Conservation (phyloP, 1,140 invertebrate species). For the Euura saliciscinereae region DNA sequence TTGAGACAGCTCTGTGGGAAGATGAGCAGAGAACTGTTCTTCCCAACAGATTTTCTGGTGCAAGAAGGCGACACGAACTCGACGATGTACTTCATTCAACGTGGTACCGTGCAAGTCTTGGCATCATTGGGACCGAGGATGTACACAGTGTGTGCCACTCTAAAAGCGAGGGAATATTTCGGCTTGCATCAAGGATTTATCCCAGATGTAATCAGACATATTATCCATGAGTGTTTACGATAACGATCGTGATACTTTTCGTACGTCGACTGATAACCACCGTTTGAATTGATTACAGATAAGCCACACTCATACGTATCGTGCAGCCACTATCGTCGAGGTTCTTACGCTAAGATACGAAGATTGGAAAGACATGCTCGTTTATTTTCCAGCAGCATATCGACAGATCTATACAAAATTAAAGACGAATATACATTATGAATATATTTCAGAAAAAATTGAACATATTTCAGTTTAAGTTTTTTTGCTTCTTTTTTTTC, state of each 20-base stretch:
- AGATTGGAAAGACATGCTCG: conserved; percentile 27
- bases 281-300: neutral
- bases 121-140: neutral
- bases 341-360: conserved; percentile 21
- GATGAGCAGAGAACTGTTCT: conserved; percentile 46
- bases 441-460: neutral
- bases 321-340: conserved; percentile 17
- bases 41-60: conserved; percentile 54
- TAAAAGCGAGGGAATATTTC: neutral
- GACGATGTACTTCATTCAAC: conserved; percentile 55
- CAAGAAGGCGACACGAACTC: conserved; percentile 54
- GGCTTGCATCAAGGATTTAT: conserved; percentile 3
- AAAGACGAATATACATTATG: neutral
- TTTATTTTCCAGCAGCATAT: conserved; percentile 26
- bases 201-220: neutral
- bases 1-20: conserved; percentile 51
- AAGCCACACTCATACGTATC: conserved; percentile 27
- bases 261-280: neutral
- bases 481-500: no score
- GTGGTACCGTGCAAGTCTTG: conserved; percentile 40
- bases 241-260: conserved; percentile 7
- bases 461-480: neutral
- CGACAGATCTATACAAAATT: conserved; percentile 24
- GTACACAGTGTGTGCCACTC: neutral
- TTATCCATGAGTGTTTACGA: no score